Evolutionary conservation across 2,797 vertebrate species (phyloP).

Genomic region (Tokudaia muenninki): DNA sequence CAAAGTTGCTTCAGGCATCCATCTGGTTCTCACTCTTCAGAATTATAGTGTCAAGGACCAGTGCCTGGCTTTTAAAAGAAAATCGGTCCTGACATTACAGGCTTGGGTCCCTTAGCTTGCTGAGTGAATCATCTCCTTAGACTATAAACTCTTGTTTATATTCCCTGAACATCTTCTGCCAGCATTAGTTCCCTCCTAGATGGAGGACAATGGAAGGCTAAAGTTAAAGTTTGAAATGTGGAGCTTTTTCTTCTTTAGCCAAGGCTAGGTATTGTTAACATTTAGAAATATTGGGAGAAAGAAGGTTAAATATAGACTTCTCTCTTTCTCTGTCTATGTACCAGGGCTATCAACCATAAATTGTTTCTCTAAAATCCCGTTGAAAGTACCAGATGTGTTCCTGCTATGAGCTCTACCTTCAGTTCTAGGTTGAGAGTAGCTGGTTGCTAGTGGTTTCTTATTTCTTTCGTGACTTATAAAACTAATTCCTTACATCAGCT

Average conservation of each 20-base stretch:
- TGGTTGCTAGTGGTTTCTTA: background rate
- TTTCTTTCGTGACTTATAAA: background rate
- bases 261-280: background rate
- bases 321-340: background rate
- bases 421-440: rapidly evolving
- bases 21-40: background rate
- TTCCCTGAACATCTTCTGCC: background rate
- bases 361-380: background rate
- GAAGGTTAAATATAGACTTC: background rate
- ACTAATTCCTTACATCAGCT: background rate
- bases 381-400: rapidly evolving
- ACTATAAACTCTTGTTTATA: background rate
- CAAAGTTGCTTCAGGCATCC: background rate
- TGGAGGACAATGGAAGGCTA: background rate
- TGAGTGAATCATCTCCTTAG: background rate
- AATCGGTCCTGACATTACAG: background rate
- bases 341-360: background rate
- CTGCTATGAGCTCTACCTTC: rapidly evolving
- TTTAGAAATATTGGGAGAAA: background rate
- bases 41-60: background rate
- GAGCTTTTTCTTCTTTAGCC: background rate
- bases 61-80: background rate
- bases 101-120: background rate
- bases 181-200: background rate
- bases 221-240: background rate